These are phyloP conservation scores for Sciaenops ocellatus DNA, from an alignment of 2,797 vertebrate species.

Conservation along the genomic window DNA sequence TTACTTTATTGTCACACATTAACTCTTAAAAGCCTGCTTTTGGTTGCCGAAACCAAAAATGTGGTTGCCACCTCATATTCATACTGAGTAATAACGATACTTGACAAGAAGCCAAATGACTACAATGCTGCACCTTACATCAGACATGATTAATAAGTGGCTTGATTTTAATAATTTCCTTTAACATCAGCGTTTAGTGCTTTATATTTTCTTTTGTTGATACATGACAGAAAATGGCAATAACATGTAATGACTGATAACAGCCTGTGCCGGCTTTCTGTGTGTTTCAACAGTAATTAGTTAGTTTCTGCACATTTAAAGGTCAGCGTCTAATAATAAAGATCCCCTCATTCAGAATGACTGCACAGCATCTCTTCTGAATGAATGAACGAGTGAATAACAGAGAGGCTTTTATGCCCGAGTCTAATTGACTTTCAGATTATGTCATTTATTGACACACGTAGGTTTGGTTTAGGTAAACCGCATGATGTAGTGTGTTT, in stretches of 20 bases:
- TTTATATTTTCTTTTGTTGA: not conserved
- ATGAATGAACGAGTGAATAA: conserved; percentile 23
- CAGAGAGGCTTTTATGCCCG: conserved; percentile 25
- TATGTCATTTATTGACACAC: conserved; percentile 63
- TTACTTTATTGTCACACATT: too few species aligned
- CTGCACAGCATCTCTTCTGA: not conserved
- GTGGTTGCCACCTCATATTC: too few species aligned
- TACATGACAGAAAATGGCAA: not conserved
- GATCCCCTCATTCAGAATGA: conserved; percentile 26
- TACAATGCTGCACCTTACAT: too few species aligned
- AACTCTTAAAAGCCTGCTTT: too few species aligned
- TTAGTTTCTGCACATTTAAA: not conserved
- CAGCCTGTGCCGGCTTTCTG: not conserved
- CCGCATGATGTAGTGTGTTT: conserved; percentile 51
- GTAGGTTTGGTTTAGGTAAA: conserved; percentile 13
- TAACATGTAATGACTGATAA: not conserved
- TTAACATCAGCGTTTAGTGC: too few species aligned
- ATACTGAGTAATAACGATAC: too few species aligned
- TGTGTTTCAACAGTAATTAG: not conserved
- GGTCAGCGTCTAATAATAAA: conserved; percentile 8
- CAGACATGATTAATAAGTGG: too few species aligned
- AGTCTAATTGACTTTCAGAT: conserved; percentile 30
- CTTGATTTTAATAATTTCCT: too few species aligned
- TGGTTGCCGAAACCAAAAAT: too few species aligned
- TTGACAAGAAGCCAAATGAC: too few species aligned